Conservation (phyloP, 30 jellyfish, hydroid and myxozoan species). For the Pelagia noctiluca region DNA sequence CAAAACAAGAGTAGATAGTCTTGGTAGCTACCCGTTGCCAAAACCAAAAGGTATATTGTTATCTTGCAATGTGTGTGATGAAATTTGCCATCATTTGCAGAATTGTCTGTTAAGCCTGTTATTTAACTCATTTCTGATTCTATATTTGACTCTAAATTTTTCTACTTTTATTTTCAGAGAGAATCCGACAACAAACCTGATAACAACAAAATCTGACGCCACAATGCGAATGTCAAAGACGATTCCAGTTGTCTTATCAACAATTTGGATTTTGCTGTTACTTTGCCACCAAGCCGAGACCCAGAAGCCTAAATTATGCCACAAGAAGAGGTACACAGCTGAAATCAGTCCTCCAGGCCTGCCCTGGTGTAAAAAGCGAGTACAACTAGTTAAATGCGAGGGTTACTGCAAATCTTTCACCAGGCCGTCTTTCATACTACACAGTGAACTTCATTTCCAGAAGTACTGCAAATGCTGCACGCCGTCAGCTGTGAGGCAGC, state of each 20-base stretch:
- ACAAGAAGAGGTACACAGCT: conserved; percentile 64
- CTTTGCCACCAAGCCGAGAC: conserved; percentile 34
- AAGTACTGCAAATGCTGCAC: conserved; percentile 77
- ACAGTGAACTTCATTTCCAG: conserved; percentile 59
- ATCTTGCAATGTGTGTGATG: too few relatives aligned
- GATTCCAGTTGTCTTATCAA: not conserved
- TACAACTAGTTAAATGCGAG: conserved; percentile 76
- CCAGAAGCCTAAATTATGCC: conserved; percentile 59
- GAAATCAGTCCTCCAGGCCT: conserved; percentile 81
- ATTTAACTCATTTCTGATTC: too few relatives aligned
- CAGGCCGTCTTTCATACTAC: conserved; percentile 32
- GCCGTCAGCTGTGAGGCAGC: conserved; percentile 45
- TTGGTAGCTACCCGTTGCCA: too few relatives aligned
- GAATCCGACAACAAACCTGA: too few relatives aligned
- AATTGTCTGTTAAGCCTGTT: too few relatives aligned
- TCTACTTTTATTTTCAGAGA: too few relatives aligned
- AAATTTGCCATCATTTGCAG: too few relatives aligned
- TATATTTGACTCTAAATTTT: too few relatives aligned
- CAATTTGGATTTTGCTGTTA: not conserved
- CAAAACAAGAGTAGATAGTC: too few relatives aligned
- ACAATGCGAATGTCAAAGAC: too few relatives aligned
- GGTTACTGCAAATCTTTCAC: conserved; percentile 77
- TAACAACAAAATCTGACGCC: too few relatives aligned
- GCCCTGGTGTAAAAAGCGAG: conserved; percentile 65
- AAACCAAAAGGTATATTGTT: too few relatives aligned